These are phyloP conservation scores for Alviniconcha marisindica DNA, from an alignment of 1,140 invertebrate genomes.

Conservation along the genomic window DNA sequence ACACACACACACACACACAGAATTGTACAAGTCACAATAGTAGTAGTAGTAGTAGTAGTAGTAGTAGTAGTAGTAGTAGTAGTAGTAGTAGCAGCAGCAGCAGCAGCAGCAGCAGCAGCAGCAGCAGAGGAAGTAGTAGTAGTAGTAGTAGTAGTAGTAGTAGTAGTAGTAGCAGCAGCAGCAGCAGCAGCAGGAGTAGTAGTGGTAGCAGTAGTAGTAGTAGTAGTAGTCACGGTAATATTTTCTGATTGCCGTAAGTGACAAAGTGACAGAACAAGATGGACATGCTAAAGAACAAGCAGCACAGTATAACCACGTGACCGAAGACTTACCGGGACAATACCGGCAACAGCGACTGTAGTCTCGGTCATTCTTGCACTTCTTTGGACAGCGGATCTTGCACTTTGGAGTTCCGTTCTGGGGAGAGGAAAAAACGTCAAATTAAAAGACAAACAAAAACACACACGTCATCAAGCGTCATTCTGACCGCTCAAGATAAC, in stretches of 20 bases:
- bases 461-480: neutral
- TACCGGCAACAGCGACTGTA: constrained; percentile 24
- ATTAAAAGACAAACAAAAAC: neutral
- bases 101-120: neutral
- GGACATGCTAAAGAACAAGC: too few species aligned
- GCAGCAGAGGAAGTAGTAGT: too few species aligned
- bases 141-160: neutral
- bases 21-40: too few species aligned
- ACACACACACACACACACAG: constrained; percentile 18
- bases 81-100: neutral
- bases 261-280: too few species aligned
- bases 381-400: constrained; percentile 38
- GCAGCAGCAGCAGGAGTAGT: too few species aligned
- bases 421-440: too few species aligned
- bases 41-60: neutral
- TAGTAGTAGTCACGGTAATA: neutral
- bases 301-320: too few species aligned
- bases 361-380: neutral
- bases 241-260: neutral
- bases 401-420: constrained; percentile 31
- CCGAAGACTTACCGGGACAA: constrained; percentile 11
- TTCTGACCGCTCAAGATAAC: too few species aligned
- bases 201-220: neutral
- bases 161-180: neutral
- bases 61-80: neutral